Evolutionary conservation across 2,888 invertebrate species (phyloP).

Genomic region (Spodoptera picta): DNA sequence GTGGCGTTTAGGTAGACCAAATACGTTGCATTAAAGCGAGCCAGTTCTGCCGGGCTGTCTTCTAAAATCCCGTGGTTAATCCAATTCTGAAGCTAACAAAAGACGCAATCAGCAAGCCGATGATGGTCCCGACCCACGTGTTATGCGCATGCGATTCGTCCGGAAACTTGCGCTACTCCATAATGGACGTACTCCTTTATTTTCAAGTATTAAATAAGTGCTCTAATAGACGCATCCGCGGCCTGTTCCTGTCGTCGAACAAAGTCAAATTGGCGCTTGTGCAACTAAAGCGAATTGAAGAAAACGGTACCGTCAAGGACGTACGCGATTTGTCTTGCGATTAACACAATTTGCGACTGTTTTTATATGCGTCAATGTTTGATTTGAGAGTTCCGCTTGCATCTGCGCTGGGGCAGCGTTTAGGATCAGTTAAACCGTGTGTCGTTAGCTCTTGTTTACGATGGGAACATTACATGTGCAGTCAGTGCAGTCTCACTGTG

Average conservation of each 20-base stretch:
- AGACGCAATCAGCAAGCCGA: slow-evolving; percentile 18
- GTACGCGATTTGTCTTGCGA: slow-evolving; percentile 27
- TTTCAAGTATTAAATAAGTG: slow-evolving; percentile 79
- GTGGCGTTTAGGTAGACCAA: too few species aligned
- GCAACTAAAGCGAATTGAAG: slow-evolving; percentile 57
- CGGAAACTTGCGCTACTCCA: slow-evolving; percentile 65
- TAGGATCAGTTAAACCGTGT: slow-evolving; percentile 2
- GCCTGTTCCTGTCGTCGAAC: slow-evolving; percentile 72
- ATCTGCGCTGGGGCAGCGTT: slow-evolving; percentile 30
- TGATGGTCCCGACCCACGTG: slow-evolving; percentile 47
- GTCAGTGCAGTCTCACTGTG: too few species aligned
- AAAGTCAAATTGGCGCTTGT: slow-evolving; percentile 57
- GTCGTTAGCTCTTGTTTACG: slow-evolving; percentile 4
- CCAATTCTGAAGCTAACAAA: not conserved
- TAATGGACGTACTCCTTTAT: slow-evolving; percentile 71
- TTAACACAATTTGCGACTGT: slow-evolving; percentile 46
- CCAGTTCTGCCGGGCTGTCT: too few species aligned
- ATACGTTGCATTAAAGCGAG: too few species aligned
- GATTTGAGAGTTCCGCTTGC: slow-evolving; percentile 48
- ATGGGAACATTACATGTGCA: too few species aligned
- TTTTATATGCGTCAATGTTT: slow-evolving; percentile 50
- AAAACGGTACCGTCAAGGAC: slow-evolving; percentile 57
- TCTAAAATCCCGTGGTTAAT: slow-evolving; percentile 17
- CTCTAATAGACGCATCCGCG: slow-evolving; percentile 75
- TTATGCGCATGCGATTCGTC: slow-evolving; percentile 54